phyloP scores from a whole-genome alignment of 2,113 vertebrate species.

The Centropus unirufus region DNA sequence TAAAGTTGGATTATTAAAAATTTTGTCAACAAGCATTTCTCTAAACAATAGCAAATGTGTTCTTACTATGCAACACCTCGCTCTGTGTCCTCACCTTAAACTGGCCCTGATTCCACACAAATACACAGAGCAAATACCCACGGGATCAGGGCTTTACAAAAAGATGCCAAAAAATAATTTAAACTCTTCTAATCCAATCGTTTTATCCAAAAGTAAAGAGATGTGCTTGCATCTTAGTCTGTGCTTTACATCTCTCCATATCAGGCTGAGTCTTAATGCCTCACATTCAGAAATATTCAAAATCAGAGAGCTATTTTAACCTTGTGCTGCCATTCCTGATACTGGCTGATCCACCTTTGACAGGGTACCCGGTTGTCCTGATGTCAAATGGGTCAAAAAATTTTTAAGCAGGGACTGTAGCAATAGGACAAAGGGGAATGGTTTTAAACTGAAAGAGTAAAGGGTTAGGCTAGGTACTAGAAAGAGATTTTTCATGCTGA shows the following conservation, averaged over 20 bases:
- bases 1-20: not conserved
- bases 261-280: not conserved
- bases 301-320: not conserved
- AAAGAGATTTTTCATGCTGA: too few relatives aligned
- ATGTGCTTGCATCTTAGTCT: not conserved
- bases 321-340: not conserved
- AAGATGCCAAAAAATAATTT: not conserved
- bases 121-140: not conserved
- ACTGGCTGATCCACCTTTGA: not conserved
- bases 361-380: not conserved
- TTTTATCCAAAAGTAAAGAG: not conserved
- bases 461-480: too few relatives aligned
- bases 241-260: not conserved
- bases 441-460: too few relatives aligned
- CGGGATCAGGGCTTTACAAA: not conserved
- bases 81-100: not conserved
- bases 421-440: too few relatives aligned
- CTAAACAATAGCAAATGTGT: not conserved
- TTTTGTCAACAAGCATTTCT: not conserved
- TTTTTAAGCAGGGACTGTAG: too few relatives aligned
- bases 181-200: not conserved
- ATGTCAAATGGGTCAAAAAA: not conserved
- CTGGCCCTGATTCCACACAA: not conserved
- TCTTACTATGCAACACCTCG: not conserved
- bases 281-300: not conserved